phyloP scores from a whole-genome alignment of 2,888 invertebrate genomes.

The Lydus trimaculatus region DNA sequence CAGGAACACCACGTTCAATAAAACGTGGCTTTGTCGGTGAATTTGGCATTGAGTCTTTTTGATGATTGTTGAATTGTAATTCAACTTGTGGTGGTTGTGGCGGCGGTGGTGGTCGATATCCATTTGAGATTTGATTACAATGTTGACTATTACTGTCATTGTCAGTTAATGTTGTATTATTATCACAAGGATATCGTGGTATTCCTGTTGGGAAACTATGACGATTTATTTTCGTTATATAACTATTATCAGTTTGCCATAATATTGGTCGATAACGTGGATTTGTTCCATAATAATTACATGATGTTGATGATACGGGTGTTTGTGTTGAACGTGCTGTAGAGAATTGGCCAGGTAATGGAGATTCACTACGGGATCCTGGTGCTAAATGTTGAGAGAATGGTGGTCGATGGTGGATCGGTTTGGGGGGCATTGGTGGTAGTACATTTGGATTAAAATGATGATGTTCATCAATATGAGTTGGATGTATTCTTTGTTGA shows the following conservation, averaged over 20 bases:
- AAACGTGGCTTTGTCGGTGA: constrained; percentile 64
- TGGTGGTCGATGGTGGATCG: constrained; percentile 46
- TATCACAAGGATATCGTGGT: constrained; percentile 49
- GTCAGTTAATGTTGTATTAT: constrained; percentile 53
- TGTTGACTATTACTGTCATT: constrained; percentile 54
- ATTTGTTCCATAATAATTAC: constrained; percentile 50
- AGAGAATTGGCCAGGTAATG: constrained; percentile 56
- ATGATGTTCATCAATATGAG: constrained; percentile 46
- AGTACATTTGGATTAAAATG: constrained; percentile 47
- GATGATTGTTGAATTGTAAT: constrained; percentile 38
- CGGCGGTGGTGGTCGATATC: constrained; percentile 44
- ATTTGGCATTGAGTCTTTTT: constrained; percentile 61
- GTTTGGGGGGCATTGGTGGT: constrained; percentile 43
- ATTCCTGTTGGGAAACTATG: constrained; percentile 54
- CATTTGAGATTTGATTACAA: constrained; percentile 44
- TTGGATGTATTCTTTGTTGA: constrained; percentile 45
- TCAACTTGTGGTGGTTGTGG: constrained; percentile 43
- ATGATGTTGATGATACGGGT: constrained; percentile 42
- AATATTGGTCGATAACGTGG: constrained; percentile 51
- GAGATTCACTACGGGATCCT: constrained; percentile 57
- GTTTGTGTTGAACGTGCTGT: constrained; percentile 59
- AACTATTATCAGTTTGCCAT: constrained; percentile 49
- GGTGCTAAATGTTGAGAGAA: constrained; percentile 49
- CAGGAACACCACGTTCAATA: constrained; percentile 74
- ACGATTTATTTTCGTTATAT: constrained; percentile 51